Evolutionary conservation across 2,797 vertebrate species (phyloP), one percentile per base, ranked within the genome.

Genomic region (Graptemys geographica): DNA sequence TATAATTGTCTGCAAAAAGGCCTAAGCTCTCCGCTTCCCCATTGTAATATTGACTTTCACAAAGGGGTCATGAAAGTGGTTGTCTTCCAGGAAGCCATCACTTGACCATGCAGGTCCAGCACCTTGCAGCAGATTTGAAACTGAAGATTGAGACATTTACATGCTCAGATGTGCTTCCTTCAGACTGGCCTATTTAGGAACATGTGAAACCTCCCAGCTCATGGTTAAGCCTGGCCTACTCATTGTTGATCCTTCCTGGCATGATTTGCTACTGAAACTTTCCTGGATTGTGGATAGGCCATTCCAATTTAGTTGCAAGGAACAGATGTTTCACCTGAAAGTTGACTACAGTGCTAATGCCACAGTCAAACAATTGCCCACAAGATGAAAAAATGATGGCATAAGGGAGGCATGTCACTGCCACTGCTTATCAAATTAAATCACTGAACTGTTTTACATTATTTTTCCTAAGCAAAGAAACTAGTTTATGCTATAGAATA

Each of bases 251-350:
- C 2, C 0, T 84, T 78, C 69, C n/a, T 76, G 80, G 81, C 80
- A 23, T 25, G 13, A 49, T 74, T 83, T 59, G 0, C 27, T 74
- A 81, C 62, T 56, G 89, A 53, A 86, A 59, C 18, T 8, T 91
- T 57, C 79, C 92, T 97, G 97, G 95, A 95, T 89, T 12, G 0
- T 85, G 86, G 92, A 92, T 95, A 92, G 49, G 44, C 88, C 1
- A 84, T 90, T 83, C 72, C 89, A 87, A 88, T 87, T 81, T 8
- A 0, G 72, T 8, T 87, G 78, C 62, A 55, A 62, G 87, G 93
- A 97, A n/a, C 96, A 96, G 97, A 95, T 95, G 97, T 80, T 96
- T 94, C 94, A 93, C 95, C 93, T 95, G 90, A 72, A 78, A 11
- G 19, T 84, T 90, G 85, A 93, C 86, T 91, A 2, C 52, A 19